phyloP scores from a whole-genome alignment of 2,888 invertebrate genomes.

The Petrolisthes cinctipes region DNA sequence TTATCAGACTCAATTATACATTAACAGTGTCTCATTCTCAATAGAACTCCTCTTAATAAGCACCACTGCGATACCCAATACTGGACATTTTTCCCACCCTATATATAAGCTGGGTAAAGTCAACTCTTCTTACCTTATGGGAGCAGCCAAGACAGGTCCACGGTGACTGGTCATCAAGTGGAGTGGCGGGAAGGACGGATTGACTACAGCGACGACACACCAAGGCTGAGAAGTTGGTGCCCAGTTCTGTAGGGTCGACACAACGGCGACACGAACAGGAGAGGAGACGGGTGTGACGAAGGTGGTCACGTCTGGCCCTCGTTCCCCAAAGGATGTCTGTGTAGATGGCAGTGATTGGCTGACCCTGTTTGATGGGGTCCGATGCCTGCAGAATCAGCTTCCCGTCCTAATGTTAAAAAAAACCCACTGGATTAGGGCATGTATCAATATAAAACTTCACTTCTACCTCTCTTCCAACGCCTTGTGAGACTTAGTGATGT shows the following conservation, averaged over 20 bases:
- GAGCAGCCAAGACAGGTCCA: conserved; percentile 68
- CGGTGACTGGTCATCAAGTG: conserved; percentile 69
- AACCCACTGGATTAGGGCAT: neutral
- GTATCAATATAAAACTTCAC: no score
- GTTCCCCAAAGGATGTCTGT: conserved; percentile 66
- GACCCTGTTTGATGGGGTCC: conserved; percentile 75
- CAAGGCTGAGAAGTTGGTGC: conserved; percentile 64
- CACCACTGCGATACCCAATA: no score
- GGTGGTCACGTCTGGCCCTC: conserved; percentile 64
- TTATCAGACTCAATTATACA: no score
- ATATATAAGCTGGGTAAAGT: no score
- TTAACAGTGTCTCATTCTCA: no score
- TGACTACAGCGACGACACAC: conserved; percentile 51
- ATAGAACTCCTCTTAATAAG: no score
- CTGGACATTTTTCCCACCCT: no score
- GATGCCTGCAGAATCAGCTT: conserved; percentile 77
- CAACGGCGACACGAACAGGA: conserved; percentile 64
- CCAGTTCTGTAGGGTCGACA: conserved; percentile 64
- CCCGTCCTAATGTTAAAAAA: conserved; percentile 30
- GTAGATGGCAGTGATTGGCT: conserved; percentile 64
- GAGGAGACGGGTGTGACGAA: conserved; percentile 51
- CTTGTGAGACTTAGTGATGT: no score
- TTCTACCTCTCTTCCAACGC: no score
- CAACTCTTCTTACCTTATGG: conserved; percentile 25
- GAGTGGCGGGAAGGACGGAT: conserved; percentile 74